Conservation (phyloP, 2,888 invertebrate genomes). For the Pyrocoelia pectoralis region DNA sequence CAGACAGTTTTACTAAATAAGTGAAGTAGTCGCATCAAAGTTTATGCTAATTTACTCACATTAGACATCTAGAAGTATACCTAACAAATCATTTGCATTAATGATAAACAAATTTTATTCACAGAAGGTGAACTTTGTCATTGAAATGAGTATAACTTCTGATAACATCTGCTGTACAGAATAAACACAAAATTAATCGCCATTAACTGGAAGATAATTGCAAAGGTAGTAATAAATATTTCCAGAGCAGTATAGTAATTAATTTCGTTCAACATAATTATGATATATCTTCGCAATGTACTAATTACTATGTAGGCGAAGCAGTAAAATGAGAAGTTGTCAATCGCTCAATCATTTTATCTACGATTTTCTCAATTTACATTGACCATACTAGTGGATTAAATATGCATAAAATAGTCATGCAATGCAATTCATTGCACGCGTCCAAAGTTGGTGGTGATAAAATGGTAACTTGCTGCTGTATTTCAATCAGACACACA, state of each 20-base stretch:
- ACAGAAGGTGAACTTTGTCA: not conserved
- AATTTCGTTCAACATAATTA: constrained; percentile 8
- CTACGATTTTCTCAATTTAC: constrained; percentile 6
- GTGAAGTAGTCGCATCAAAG: too few species aligned
- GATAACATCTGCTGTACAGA: constrained; percentile 2
- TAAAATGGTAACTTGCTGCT: constrained; percentile 44
- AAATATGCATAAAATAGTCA: constrained; percentile 25
- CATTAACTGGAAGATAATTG: constrained; percentile 7
- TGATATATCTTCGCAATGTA: constrained; percentile 9
- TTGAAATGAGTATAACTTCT: not conserved
- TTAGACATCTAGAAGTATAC: too few species aligned
- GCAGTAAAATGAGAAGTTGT: constrained; percentile 22
- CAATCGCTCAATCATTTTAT: constrained; percentile 19
- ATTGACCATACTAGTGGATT: constrained; percentile 29
- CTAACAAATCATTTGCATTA: too few species aligned
- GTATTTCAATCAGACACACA: constrained; percentile 49
- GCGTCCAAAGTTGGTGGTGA: constrained; percentile 40
- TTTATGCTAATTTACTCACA: too few species aligned
- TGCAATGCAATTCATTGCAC: constrained; percentile 34
- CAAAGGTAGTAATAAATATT: constrained; percentile 9
- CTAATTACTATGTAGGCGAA: constrained; percentile 10
- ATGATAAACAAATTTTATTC: not conserved
- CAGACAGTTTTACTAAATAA: too few species aligned
- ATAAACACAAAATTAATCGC: constrained; percentile 4
- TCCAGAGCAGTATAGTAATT: not conserved